Evolutionary conservation across 1,140 invertebrate genomes (phyloP).

Genomic region (Drosophila miranda): DNA sequence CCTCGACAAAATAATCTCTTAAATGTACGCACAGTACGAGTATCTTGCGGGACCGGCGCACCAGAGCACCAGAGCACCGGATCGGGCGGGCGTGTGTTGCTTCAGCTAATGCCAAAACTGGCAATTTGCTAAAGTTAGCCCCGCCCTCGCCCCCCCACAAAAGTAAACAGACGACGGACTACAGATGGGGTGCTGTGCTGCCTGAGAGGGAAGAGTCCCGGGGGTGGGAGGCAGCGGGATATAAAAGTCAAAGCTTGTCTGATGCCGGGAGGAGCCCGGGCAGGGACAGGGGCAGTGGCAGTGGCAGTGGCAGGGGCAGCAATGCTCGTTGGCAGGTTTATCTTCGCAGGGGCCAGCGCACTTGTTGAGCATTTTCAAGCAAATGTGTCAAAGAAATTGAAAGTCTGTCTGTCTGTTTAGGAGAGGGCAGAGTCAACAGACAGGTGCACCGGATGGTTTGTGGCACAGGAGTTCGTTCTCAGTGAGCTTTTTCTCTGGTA

Average conservation of each 20-base stretch:
- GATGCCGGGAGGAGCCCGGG: conserved; percentile 10
- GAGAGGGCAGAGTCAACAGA: not conserved
- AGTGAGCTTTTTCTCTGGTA: conserved; percentile 18
- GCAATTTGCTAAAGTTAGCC: conserved; percentile 71
- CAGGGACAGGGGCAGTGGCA: conserved; percentile 3
- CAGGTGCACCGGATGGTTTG: conserved; percentile 13
- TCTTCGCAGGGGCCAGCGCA: conserved; percentile 31
- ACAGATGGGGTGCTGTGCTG: conserved; percentile 23
- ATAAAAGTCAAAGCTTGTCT: conserved; percentile 50
- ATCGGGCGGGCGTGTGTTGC: conserved; percentile 20
- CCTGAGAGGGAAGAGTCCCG: not conserved
- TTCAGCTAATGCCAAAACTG: conserved; percentile 67
- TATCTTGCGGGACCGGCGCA: conserved; percentile 1
- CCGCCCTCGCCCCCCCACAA: not conserved
- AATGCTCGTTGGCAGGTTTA: conserved; percentile 13
- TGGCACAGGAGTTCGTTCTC: not conserved
- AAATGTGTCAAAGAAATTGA: conserved; percentile 74
- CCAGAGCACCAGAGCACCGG: not conserved
- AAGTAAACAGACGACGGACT: conserved; percentile 38
- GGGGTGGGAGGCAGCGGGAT: conserved; percentile 6
- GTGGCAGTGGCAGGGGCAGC: not conserved
- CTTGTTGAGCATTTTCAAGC: conserved; percentile 54
- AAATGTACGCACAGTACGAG: conserved; percentile 56
- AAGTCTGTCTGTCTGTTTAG: conserved; percentile 56
- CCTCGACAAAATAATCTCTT: conserved; percentile 73